Evolutionary conservation across 2,888 invertebrate genomes (phyloP).

Genomic region (Falcaria lacertinaria): DNA sequence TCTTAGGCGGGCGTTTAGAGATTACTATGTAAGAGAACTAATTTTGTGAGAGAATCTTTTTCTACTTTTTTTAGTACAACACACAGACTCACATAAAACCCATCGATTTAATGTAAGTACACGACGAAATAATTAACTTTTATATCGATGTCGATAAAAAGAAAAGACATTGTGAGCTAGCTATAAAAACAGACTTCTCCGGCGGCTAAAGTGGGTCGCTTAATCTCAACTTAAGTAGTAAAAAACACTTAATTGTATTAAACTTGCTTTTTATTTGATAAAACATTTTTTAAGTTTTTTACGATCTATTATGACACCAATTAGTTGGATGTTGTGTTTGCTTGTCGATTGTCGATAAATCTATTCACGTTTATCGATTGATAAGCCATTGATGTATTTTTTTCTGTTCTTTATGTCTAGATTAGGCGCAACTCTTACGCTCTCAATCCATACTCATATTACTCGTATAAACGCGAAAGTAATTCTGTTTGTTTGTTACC

Average conservation of each 20-base stretch:
- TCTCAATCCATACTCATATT: too few relatives aligned
- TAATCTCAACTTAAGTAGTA: slow-evolving; percentile 19
- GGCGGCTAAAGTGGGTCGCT: slow-evolving; percentile 15
- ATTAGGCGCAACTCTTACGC: too few relatives aligned
- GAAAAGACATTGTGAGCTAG: slow-evolving; percentile 14
- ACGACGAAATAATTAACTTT: slow-evolving; percentile 5
- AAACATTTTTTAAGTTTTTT: neutral
- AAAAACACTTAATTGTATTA: slow-evolving; percentile 14
- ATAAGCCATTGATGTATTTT: too few relatives aligned
- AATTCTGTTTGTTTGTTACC: too few relatives aligned
- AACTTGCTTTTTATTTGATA: neutral
- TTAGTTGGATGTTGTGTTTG: neutral
- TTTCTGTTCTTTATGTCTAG: too few relatives aligned
- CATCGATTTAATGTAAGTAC: neutral
- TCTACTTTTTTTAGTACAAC: neutral
- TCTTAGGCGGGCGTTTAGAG: too few relatives aligned
- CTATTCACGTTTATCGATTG: too few relatives aligned
- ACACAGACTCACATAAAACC: neutral
- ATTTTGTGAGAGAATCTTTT: too few relatives aligned
- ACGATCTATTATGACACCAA: neutral
- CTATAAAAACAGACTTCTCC: slow-evolving; percentile 14
- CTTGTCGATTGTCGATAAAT: neutral
- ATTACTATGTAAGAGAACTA: too few relatives aligned
- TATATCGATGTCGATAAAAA: slow-evolving; percentile 12
- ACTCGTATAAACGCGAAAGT: too few relatives aligned